Base-by-base conservation (phyloP, 2,113 vertebrate genomes). In the Cygnus buccinator region DNA sequence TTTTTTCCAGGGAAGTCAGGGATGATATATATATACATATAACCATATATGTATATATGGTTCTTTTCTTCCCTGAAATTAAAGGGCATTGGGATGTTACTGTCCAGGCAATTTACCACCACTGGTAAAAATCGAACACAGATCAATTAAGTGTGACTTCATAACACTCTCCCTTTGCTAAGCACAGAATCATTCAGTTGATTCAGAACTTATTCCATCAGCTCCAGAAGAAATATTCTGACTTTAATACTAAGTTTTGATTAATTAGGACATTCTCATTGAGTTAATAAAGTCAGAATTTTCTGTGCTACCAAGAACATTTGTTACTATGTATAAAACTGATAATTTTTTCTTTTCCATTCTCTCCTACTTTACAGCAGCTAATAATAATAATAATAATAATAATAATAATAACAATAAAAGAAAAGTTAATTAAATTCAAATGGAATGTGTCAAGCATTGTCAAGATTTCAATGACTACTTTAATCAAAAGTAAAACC, bases 401-500 rank as follows among this genome's bases (percentile, higher is more conserved):
- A 87, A 91, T 90, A 39, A 75, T 66, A 3, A 13, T 72, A 87
- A 91, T 90, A 39, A 75, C 62, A 3, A 13, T 46, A 70, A 66
- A 19, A 73, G 44, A 79, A 75, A 96, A 65, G 26, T 89, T 96
- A 96, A 96, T 96, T 96, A 96, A 90, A 96, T 95, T 92, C 80
- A 90, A 71, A 87, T 31, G 9, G 66, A 95, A 26, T 71, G 13
- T 96, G 83, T 94, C 82, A 95, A 83, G 68, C 29, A 83, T 84
- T 94, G 90, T 95, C 74, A 89, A 89, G 75, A 91, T 90, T 66
- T 78, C 84, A 78, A 26, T 54, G 82, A 90, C 73, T 79, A 66
- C 46, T 93, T 96, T 96, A 97, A 97, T 95, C 63, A 95, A 90
- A 92, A 96, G 28, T 71, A 94, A 93, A 95, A 14, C 46, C 35